These are phyloP conservation scores for Coptodon bakossiorum DNA, from an alignment of 2,113 vertebrate genomes.

Conservation along the genomic window DNA sequence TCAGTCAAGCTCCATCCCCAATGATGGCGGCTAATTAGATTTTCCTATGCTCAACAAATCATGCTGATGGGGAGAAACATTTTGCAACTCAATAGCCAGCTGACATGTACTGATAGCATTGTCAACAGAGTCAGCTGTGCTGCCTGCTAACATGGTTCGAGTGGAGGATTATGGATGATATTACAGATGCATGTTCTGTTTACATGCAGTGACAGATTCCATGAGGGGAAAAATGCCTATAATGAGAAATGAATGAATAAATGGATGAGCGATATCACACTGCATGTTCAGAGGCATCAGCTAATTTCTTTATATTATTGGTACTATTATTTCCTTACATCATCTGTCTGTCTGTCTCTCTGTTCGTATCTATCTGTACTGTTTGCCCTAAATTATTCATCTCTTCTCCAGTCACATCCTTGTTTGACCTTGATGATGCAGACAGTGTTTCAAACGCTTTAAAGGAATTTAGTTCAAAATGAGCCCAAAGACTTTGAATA, in stretches of 20 bases:
- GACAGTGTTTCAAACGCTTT: not conserved
- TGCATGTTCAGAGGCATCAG: not conserved
- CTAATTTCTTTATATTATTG: not conserved
- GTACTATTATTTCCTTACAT: not conserved
- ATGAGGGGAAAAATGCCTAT: not conserved
- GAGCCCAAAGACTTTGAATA: not conserved
- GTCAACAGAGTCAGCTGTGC: slow-evolving; percentile 29
- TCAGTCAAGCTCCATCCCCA: slow-evolving; percentile 43
- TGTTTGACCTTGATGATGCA: not conserved
- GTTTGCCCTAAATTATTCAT: not conserved
- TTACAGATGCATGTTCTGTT: slow-evolving; percentile 16
- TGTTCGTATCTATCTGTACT: not conserved
- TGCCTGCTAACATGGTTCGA: slow-evolving; percentile 11
- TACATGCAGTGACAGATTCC: slow-evolving; percentile 20
- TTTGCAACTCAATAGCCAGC: slow-evolving; percentile 54
- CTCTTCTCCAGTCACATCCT: not conserved
- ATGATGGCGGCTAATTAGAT: slow-evolving; percentile 58
- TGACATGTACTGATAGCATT: slow-evolving; percentile 51
- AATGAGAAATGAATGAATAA: not conserved
- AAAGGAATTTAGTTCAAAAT: not conserved
- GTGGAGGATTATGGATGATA: slow-evolving; percentile 24
- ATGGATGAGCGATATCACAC: not conserved
- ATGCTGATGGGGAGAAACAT: slow-evolving; percentile 41
- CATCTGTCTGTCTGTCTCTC: not conserved
- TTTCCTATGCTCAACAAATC: slow-evolving; percentile 51